Evolutionary conservation across 2,888 invertebrate species (phyloP), one percentile per base, ranked within the genome.

Genomic region (Cephus pygmeus): DNA sequence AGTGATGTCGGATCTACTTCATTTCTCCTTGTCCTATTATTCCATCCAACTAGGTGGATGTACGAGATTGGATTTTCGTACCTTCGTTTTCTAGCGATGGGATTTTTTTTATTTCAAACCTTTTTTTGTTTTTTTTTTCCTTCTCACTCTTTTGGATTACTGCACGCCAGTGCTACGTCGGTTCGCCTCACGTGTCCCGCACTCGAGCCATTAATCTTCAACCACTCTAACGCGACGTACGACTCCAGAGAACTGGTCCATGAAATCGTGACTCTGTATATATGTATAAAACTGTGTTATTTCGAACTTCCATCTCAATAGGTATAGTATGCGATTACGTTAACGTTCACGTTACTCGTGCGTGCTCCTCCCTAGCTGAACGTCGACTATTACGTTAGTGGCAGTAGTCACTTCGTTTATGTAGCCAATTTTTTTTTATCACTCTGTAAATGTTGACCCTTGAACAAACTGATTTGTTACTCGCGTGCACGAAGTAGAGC

Each of bases 211-310:
- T 71, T 71, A 71, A 71, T 71, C 71, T 71, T 31, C 12, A 34
- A 23, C 71, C 23, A 31, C 15, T 34, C 9, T 71, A 33, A 23
- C 31, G 71, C 71, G 34, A 71, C 15, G 31, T 71, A 33, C 31
- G 71, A 33, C 71, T 23, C 71, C 12, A 34, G 71, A 71, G 71
- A 71, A 71, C 71, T 71, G 71, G 71, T 33, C 71, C 71, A 34
- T 71, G 34, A 71, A 71, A 71, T 71, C 31, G 23, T 71, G 71
- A 34, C 31, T 31, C 12, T 71, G 56, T 56, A 9, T 56, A 23
- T 56, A 23, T 23, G 6, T 56, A 56, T 56, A 56, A 56, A 56
- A 23, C 2, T 56, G 56, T 23, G 56, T 23, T 56, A 56, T 56
- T 56, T 15, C 56, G 23, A 23, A 56, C 56, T 9, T 56, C 56